A percentile compares a stretch with the other conserved stretches of the same genome.
Evolutionary conservation across 2,113 vertebrate genomes (phyloP).

Genomic region (human): DNA sequence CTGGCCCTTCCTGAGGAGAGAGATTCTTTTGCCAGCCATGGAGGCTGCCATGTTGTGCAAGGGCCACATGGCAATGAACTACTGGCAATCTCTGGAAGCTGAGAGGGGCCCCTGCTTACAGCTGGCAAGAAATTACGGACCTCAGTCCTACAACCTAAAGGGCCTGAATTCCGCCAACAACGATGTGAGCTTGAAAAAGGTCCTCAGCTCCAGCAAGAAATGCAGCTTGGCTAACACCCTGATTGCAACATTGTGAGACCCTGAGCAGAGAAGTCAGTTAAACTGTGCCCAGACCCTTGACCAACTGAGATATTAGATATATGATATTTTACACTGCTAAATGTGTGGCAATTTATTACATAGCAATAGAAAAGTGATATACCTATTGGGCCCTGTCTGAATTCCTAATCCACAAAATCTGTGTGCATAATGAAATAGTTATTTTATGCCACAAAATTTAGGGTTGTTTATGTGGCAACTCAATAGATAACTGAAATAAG

Average conservation of each 20-base stretch:
- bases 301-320: not conserved
- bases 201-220: not conserved
- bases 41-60: not conserved
- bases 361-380: not conserved
- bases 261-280: not conserved
- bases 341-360: not conserved
- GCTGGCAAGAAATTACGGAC: not conserved
- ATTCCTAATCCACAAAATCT: not conserved
- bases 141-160: not conserved
- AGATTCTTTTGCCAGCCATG: not conserved
- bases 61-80: not conserved
- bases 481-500: not conserved
- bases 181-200: not conserved
- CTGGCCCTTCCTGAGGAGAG: not conserved
- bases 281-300: not conserved
- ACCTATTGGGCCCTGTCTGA: not conserved
- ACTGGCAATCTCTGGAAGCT: not conserved
- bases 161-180: not conserved
- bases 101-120: not conserved
- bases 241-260: not conserved
- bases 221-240: not conserved
- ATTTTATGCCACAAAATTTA: not conserved
- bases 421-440: not conserved
- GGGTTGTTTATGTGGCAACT: not conserved
- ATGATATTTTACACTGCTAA: not conserved